Conservation (phyloP, 2,888 invertebrate genomes). For the Tetragonisca angustula region DNA sequence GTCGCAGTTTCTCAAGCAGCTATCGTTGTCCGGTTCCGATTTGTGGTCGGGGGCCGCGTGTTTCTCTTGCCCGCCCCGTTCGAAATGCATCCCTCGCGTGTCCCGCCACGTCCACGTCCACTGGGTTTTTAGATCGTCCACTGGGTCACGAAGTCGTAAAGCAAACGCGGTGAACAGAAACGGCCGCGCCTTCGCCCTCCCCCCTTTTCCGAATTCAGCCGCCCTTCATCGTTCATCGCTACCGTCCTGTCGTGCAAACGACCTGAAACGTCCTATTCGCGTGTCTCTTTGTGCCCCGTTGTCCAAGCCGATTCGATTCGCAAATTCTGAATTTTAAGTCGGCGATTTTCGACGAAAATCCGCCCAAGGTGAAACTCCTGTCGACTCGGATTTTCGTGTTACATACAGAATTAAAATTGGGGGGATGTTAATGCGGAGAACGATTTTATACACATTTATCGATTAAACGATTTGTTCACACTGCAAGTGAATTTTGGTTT, state of each 20-base stretch:
- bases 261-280: neutral
- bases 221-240: slow-evolving; percentile 26
- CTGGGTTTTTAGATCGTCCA: slow-evolving; percentile 26
- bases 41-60: slow-evolving; percentile 47
- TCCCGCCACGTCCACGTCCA: neutral
- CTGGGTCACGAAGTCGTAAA: slow-evolving; percentile 37
- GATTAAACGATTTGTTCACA: too few species aligned
- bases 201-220: slow-evolving; percentile 22
- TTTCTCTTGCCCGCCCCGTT: slow-evolving; percentile 32
- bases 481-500: too few species aligned
- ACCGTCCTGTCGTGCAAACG: slow-evolving; percentile 11
- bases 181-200: too few species aligned
- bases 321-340: neutral
- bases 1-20: slow-evolving; percentile 59
- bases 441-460: too few species aligned
- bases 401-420: too few species aligned
- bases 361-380: neutral
- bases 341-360: neutral
- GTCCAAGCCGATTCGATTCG: neutral
- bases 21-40: slow-evolving; percentile 59
- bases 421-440: too few species aligned
- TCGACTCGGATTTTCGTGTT: too few species aligned
- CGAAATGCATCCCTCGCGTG: slow-evolving; percentile 53
- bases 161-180: slow-evolving; percentile 17
- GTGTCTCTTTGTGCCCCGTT: neutral